Conservation (phyloP, 1,140 invertebrate species). For the Ericerus pela region DNA sequence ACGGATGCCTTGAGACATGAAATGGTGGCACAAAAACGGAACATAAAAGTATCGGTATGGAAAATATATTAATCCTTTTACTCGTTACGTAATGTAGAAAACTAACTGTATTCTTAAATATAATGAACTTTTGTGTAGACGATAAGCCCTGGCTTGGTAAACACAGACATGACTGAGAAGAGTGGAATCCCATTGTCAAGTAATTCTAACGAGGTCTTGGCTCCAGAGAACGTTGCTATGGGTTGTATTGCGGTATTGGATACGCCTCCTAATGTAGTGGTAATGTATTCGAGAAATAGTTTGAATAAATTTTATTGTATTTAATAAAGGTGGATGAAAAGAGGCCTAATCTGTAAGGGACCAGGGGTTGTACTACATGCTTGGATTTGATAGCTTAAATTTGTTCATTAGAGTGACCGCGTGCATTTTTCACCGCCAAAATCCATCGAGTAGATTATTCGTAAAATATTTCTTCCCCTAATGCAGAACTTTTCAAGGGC, state of each 20-base stretch:
- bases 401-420: too few relatives aligned
- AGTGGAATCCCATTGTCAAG: not conserved
- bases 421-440: too few relatives aligned
- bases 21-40: conserved; percentile 34
- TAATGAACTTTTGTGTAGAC: not conserved
- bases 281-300: not conserved
- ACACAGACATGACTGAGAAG: not conserved
- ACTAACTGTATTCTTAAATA: not conserved
- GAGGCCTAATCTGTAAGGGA: too few relatives aligned
- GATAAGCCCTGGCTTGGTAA: not conserved
- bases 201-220: not conserved
- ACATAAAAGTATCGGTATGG: conserved; percentile 41
- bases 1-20: conserved; percentile 42
- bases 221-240: not conserved
- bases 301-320: too few relatives aligned
- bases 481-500: too few relatives aligned
- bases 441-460: too few relatives aligned
- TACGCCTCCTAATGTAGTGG: not conserved
- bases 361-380: too few relatives aligned
- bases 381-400: too few relatives aligned
- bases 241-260: not conserved
- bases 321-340: too few relatives aligned
- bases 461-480: too few relatives aligned
- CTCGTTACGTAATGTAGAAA: not conserved
- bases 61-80: not conserved